Evolutionary conservation across 2,797 vertebrate genomes (phyloP).

Genomic region (Tragopan temminckii): DNA sequence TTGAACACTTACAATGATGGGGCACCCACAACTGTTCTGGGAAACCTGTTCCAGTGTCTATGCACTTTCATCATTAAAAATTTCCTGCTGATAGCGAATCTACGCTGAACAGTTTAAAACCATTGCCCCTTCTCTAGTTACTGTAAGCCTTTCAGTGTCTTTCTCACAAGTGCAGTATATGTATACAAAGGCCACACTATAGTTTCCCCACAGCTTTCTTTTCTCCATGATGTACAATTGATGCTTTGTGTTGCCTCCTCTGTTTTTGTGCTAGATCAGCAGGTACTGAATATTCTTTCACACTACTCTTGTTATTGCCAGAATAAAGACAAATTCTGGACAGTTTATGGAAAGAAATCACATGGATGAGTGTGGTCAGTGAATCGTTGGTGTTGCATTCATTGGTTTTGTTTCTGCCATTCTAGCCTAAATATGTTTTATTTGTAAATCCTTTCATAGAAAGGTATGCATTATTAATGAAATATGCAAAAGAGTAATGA

Average conservation of each 20-base stretch:
- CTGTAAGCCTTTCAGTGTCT: not conserved
- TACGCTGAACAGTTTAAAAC: not conserved
- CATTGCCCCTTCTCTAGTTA: not conserved
- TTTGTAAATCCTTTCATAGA: not conserved
- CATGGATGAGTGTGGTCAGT: fast-evolving
- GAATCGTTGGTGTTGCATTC: not conserved
- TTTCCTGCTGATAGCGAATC: not conserved
- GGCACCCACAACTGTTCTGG: not conserved
- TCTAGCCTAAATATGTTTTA: not conserved
- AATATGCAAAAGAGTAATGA: not conserved
- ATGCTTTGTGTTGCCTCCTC: not conserved
- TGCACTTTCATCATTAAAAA: not conserved
- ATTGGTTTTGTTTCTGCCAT: not conserved
- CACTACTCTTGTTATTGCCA: not conserved
- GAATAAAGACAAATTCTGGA: not conserved
- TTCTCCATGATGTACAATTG: not conserved
- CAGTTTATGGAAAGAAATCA: not conserved
- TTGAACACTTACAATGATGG: not conserved
- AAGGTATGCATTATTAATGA: not conserved
- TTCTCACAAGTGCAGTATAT: not conserved
- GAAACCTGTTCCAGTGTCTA: not conserved
- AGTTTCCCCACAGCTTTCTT: not conserved
- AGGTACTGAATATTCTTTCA: not conserved
- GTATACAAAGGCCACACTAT: not conserved
- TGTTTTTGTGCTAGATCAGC: not conserved